A percentile compares a stretch with the other conserved stretches of the same genome.
These are phyloP conservation scores for Hermodice carunculata DNA, from an alignment of 2,888 invertebrate genomes.

Conservation along the genomic window DNA sequence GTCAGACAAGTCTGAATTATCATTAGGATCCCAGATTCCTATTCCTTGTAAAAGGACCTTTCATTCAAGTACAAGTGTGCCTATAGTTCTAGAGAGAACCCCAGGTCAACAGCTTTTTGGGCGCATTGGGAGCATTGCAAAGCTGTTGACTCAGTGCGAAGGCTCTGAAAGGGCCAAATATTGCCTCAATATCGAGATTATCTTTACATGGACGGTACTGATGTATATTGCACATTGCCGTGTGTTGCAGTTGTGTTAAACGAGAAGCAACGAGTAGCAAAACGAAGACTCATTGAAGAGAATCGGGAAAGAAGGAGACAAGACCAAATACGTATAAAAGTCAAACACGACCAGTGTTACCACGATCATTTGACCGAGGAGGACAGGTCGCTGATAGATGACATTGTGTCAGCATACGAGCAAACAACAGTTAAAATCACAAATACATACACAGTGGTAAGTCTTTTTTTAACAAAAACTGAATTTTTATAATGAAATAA, in stretches of 20 bases:
- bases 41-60: no score
- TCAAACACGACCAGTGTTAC: constrained; percentile 27
- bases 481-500: no score
- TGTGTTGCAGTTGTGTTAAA: constrained; percentile 69
- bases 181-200: neutral
- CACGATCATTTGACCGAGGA: constrained; percentile 51
- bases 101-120: no score
- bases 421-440: constrained; percentile 44
- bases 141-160: no score
- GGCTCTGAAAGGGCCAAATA: neutral
- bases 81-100: no score
- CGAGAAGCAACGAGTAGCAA: constrained; percentile 69
- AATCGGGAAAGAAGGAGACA: constrained; percentile 61
- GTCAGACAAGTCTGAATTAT: no score
- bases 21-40: no score
- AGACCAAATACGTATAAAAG: constrained; percentile 44
- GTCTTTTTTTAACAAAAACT: no score
- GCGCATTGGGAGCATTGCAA: no score
- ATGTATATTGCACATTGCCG: constrained; percentile 8
- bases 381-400: constrained; percentile 53
- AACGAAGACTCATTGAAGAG: constrained; percentile 69
- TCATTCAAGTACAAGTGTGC: no score
- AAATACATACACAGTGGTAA: constrained; percentile 29
- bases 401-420: constrained; percentile 57
- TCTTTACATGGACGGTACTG: no score